Evolutionary conservation across 2,888 invertebrate species (phyloP), one percentile per base, ranked within the genome.

Genomic region (Bedellia somnulentella): DNA sequence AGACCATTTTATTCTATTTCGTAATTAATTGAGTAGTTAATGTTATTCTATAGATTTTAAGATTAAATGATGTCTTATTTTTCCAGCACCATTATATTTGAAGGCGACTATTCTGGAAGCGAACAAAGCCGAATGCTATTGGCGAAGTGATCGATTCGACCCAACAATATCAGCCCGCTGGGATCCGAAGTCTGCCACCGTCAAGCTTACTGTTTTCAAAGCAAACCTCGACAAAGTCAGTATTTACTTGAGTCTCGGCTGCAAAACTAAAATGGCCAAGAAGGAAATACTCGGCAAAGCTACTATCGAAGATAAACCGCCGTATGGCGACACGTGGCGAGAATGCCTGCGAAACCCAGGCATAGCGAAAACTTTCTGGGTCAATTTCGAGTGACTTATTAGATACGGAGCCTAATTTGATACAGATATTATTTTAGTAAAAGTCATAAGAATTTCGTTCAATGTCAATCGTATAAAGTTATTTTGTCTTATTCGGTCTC

Each of bases 151-250:
- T 43, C 75, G 80, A 38, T 89, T 89, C 56, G 70, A 77, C 10
- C 88, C 89, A 4, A 84, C 87, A 3, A 83, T 89, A 34, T 86
- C 88, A n/a, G 82, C 85, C 44, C 84, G 86, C 58, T 85, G 88
- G 73, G 83, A 86, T 43, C 79, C 82, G 1, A 82, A 81, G 42
- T 75, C 80, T 5, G 79, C 85, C 1, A 81, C 80, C 13, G 79
- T 85, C 13, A 76, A 80, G 41, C 77, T 83, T 27, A 78, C 79
- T 38, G 80, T 85, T 4, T 82, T 79, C 52, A 82, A 81, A 44
- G 80, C 79, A 12, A 82, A 79, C 36, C 54, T 85, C 34, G 77
- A 76, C 39, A 79, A 82, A 52, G 79, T 85, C 37, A 82, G 80
- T 49, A 80, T 85, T 42, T 78, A 83, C 38, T 76, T 86, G 28